phyloP scores from a whole-genome alignment of 2,888 invertebrate genomes.

The Ypsolopha sequella region DNA sequence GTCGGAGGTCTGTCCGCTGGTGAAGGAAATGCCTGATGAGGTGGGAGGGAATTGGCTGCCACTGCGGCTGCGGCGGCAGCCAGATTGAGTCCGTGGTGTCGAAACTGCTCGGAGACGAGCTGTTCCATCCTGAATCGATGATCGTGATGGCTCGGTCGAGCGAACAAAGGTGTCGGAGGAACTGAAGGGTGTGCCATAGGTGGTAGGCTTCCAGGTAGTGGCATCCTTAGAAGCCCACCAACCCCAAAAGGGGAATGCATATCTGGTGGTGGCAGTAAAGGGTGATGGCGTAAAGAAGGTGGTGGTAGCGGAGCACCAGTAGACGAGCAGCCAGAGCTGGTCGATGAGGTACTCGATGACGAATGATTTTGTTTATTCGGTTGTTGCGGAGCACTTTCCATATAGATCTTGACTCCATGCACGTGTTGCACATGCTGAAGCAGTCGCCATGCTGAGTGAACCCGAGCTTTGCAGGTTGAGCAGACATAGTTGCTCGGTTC shows the following conservation, averaged over 20 bases:
- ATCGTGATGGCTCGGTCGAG: constrained; percentile 82
- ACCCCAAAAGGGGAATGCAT: constrained; percentile 83
- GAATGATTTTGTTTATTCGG: constrained; percentile 68
- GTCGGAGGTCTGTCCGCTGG: constrained; percentile 71
- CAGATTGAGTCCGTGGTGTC: constrained; percentile 82
- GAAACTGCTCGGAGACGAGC: constrained; percentile 84
- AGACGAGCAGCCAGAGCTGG: constrained; percentile 67
- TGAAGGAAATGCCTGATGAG: constrained; percentile 73
- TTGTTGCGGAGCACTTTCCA: constrained; percentile 71
- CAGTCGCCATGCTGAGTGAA: constrained; percentile 95
- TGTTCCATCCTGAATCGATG: constrained; percentile 88
- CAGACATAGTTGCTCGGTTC: constrained; percentile 96
- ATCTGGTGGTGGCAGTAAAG: constrained; percentile 78
- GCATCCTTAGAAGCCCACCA: constrained; percentile 79
- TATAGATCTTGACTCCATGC: constrained; percentile 94
- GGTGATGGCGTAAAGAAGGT: constrained; percentile 75
- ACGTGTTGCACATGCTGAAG: constrained; percentile 95
- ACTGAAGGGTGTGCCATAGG: constrained; percentile 77
- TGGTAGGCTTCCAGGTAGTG: constrained; percentile 74
- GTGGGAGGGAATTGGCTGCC: constrained; percentile 72
- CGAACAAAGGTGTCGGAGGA: constrained; percentile 80
- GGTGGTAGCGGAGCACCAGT: constrained; percentile 70
- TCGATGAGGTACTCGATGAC: constrained; percentile 69
- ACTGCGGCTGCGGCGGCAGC: constrained; percentile 83
- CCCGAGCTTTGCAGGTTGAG: constrained; percentile 91